These are phyloP conservation scores for Catharus ustulatus DNA, from an alignment of 2,797 vertebrate species.

Conservation along the genomic window DNA sequence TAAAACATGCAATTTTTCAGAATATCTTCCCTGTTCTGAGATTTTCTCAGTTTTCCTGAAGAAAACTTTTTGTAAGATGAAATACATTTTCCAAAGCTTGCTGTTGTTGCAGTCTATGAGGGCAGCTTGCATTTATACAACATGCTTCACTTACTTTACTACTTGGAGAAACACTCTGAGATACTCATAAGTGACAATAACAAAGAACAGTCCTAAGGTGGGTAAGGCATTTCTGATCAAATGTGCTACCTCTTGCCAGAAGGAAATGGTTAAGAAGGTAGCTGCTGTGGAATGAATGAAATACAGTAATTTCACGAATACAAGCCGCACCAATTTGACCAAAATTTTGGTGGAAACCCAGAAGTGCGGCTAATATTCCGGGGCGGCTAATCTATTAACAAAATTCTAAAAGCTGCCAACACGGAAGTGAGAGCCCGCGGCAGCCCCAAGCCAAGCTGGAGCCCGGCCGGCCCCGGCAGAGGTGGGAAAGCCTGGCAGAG, in stretches of 20 bases:
- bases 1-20: not conserved
- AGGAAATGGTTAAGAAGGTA: not conserved
- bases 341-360: too few relatives aligned
- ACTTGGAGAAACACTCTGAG: not conserved
- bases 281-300: not conserved
- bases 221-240: not conserved
- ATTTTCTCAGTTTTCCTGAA: not conserved
- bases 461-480: too few relatives aligned
- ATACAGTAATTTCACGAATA: too few relatives aligned
- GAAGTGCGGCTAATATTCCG: too few relatives aligned
- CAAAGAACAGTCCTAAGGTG: not conserved
- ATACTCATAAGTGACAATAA: not conserved
- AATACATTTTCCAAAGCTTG: constrained; percentile 19
- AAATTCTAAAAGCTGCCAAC: too few relatives aligned
- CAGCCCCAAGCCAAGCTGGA: too few relatives aligned
- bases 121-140: not conserved
- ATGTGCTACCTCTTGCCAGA: not conserved
- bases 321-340: too few relatives aligned
- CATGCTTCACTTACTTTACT: not conserved
- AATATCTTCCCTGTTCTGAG: not conserved
- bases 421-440: too few relatives aligned
- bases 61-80: not conserved
- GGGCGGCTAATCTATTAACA: too few relatives aligned
- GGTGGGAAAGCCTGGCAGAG: too few relatives aligned
- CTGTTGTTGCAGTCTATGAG: constrained; percentile 15